These are phyloP conservation scores for Notospermus geniculatus DNA, from an alignment of 1,140 invertebrate species.

Conservation along the genomic window DNA sequence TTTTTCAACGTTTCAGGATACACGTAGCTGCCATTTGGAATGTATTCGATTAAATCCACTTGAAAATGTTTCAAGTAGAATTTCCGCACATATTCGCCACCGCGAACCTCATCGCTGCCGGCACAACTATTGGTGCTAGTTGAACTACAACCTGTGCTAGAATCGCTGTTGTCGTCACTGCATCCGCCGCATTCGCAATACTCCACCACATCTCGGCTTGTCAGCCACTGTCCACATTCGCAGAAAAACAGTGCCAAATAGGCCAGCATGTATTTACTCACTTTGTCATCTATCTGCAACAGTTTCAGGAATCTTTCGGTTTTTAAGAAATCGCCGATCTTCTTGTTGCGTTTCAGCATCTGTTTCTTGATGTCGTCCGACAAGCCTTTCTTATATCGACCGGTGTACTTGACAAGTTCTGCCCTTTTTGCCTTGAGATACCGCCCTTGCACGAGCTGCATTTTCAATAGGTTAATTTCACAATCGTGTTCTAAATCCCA, in stretches of 20 bases:
- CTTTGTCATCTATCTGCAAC: conserved; percentile 4
- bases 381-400: not conserved
- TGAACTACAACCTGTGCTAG: too few relatives aligned
- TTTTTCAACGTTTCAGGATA: conserved; percentile 8
- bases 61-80: conserved; percentile 8
- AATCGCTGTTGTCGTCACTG: too few relatives aligned
- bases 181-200: too few relatives aligned
- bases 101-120: not conserved
- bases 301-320: not conserved
- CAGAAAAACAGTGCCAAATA: not conserved
- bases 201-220: not conserved
- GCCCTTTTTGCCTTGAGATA: not conserved
- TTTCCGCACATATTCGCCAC: not conserved
- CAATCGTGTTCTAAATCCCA: conserved; percentile 7
- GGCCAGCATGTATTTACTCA: conserved; percentile 9
- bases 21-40: conserved; percentile 1
- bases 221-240: conserved; percentile 7
- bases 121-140: not conserved
- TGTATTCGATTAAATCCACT: not conserved
- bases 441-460: conserved; percentile 1
- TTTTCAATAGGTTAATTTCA: not conserved
- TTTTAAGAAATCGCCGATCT: conserved; percentile 7
- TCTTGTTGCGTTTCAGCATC: not conserved
- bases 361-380: conserved; percentile 5
- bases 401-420: not conserved